A percentile compares a stretch with the other conserved stretches of the same genome.
These are phyloP conservation scores for Pyrgilauda ruficollis DNA, from an alignment of 2,113 vertebrate genomes.

Conservation along the genomic window DNA sequence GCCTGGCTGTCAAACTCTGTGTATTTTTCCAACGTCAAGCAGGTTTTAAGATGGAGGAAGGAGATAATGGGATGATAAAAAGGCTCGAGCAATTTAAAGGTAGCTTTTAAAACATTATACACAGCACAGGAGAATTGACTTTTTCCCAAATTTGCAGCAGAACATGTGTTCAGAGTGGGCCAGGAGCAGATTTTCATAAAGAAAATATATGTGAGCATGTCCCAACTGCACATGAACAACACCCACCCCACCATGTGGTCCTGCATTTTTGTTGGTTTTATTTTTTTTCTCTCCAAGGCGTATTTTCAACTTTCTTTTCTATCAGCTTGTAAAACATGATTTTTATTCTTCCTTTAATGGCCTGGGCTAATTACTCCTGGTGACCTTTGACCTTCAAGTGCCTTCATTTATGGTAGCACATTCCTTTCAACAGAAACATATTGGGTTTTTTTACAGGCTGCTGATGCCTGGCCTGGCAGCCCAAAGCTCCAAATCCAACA, in stretches of 20 bases:
- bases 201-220: background rate
- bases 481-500: background rate
- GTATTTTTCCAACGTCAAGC: constrained; percentile 58
- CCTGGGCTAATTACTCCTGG: constrained; percentile 72
- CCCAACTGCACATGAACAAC: background rate
- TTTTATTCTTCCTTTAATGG: constrained; percentile 80
- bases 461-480: constrained; percentile 59
- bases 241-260: constrained; percentile 45
- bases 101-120: background rate
- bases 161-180: background rate
- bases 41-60: constrained; percentile 49
- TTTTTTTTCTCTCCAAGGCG: background rate
- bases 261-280: background rate
- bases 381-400: constrained; percentile 77
- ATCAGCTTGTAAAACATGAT: constrained; percentile 79
- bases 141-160: background rate
- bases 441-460: constrained; percentile 69
- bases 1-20: constrained; percentile 49
- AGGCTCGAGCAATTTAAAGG: background rate
- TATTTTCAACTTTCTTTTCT: constrained; percentile 76
- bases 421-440: constrained; percentile 73
- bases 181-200: background rate
- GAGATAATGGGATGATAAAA: constrained; percentile 55
- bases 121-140: background rate
- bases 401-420: constrained; percentile 75